These are phyloP conservation scores for Tragelaphus strepsiceros DNA, from an alignment of 2,113 vertebrate genomes.

Conservation along the genomic window DNA sequence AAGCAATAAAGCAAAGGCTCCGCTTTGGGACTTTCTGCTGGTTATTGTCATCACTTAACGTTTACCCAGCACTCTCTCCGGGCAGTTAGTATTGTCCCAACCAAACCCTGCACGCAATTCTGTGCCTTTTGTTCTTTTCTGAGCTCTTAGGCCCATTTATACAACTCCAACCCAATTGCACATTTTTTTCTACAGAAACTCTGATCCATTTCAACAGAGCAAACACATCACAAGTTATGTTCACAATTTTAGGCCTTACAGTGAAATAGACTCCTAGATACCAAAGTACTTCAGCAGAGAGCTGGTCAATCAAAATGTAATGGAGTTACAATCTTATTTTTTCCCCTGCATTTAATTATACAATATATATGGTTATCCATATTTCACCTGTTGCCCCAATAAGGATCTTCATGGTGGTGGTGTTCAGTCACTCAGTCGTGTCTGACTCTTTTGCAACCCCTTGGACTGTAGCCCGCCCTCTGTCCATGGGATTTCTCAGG, in stretches of 20 bases:
- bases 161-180: background rate
- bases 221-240: background rate
- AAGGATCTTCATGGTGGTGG: background rate
- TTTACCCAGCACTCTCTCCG: background rate
- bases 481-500: background rate
- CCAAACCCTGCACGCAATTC: fast-evolving
- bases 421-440: background rate
- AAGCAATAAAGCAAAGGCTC: background rate
- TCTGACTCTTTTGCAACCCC: background rate
- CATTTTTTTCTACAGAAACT: background rate
- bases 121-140: background rate
- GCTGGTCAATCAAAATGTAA: background rate
- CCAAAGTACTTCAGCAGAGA: background rate
- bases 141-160: background rate
- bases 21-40: background rate
- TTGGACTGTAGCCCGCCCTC: background rate
- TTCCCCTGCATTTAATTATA: background rate
- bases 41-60: background rate
- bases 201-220: background rate
- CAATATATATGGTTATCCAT: background rate
- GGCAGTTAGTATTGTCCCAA: fast-evolving
- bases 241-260: background rate
- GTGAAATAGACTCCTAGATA: background rate
- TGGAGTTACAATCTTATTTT: background rate
- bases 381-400: background rate